Base-by-base conservation (phyloP, 2,888 invertebrate genomes). In the Machimus rusticus region DNA sequence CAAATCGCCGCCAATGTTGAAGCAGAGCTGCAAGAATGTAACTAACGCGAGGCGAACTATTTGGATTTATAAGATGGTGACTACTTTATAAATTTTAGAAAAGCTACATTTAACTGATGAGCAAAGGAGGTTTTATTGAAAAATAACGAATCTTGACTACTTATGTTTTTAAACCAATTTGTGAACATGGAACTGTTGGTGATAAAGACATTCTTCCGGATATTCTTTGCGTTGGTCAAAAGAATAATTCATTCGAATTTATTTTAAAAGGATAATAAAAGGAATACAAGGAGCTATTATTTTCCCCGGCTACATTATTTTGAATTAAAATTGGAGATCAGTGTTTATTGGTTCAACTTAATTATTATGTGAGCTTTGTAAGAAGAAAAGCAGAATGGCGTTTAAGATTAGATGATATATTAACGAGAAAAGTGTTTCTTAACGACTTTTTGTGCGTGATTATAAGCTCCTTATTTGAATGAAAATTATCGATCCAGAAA, bases 1-100 rank as follows among this genome's bases (percentile, higher is more conserved):
- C 93, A 93, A 90, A 90, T 92, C 88, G 66, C 92, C n/a, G 91
- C 92, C 87, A 92, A 92, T 90, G 90, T 92, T 81, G 91, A 90
- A 85, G 90, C 91, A 46, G 93, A 93, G 89, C 91, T 90, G 87
- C 92, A 92, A 89, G 93, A 93, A 88, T 92, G 92, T 88, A 92
- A 91, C 88, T 91, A 90, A 88, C 84, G 74, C 74, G 74, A 74
- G 28, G 23, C 28, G 66, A 66, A 66, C 66, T 66, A 66, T 66
- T 66, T 66, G 66, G 66, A 66, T 23, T 66, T 66, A 66, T 66
- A 66, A 66, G 66, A 28, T 9, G 23, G 19, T 66, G 28, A 66
- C 23, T 23, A 66, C 66, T 66, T 66, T 12, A 23, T 66, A 66
- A 66, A 28, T 66, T 66, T 66, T 66, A 66, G 66, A 66, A 19